These are phyloP conservation scores for Eumerus sabulonum DNA, from an alignment of 2,888 invertebrate species.

Conservation along the genomic window DNA sequence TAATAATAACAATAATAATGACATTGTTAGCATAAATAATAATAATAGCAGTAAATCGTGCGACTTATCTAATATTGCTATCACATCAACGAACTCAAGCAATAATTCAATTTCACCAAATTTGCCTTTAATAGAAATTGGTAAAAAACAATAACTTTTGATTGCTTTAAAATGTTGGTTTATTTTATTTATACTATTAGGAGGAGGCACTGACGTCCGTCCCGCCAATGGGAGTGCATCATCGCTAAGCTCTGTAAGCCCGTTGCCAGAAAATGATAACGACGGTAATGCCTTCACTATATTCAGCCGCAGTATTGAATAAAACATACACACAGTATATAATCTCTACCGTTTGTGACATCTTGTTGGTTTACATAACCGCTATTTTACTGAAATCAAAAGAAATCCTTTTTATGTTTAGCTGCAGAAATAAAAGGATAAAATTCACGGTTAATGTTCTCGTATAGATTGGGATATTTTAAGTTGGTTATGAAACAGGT, in stretches of 20 bases:
- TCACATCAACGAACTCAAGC: conserved; percentile 77
- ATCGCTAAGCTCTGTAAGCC: conserved; percentile 78
- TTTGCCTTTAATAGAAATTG: conserved; percentile 76
- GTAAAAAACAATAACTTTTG: conserved; percentile 59
- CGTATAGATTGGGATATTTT: too few species aligned
- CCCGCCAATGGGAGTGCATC: conserved; percentile 76
- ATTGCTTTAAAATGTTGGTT: neutral
- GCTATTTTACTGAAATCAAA: too few species aligned
- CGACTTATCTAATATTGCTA: conserved; percentile 74
- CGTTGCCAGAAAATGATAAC: conserved; percentile 77
- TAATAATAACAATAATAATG: conserved; percentile 68
- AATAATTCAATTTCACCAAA: conserved; percentile 77
- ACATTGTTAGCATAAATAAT: conserved; percentile 55
- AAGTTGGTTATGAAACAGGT: too few species aligned
- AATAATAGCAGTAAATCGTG: conserved; percentile 71
- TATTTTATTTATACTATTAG: conserved; percentile 10
- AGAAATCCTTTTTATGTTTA: too few species aligned
- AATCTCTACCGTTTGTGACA: too few species aligned
- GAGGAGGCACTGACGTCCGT: conserved; percentile 72
- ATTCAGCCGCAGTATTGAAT: too few species aligned
- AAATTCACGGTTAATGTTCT: too few species aligned
- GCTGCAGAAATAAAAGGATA: too few species aligned
- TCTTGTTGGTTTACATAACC: too few species aligned
- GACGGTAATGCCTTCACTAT: conserved; percentile 73
- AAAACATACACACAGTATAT: too few species aligned